These are phyloP conservation scores for Plotosus lineatus DNA, from an alignment of 2,113 vertebrate genomes.

Conservation along the genomic window DNA sequence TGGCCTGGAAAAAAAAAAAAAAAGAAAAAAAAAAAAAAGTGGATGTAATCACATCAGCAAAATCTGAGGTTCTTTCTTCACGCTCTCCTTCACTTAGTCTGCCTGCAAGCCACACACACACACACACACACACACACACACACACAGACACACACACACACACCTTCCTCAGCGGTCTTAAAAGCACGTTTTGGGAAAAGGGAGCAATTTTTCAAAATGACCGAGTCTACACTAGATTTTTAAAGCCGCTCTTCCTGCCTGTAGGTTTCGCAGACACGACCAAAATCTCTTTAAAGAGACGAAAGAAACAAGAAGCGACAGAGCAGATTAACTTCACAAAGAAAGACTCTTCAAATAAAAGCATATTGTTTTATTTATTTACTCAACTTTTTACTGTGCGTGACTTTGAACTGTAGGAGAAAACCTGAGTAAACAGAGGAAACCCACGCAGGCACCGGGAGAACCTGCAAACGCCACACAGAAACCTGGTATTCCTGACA, in stretches of 20 bases:
- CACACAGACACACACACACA: conserved; percentile 14
- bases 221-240: conserved; percentile 41
- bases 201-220: conserved; percentile 31
- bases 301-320: conserved; percentile 21
- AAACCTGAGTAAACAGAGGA: no score
- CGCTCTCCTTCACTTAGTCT: conserved; percentile 49
- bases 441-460: no score
- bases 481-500: no score
- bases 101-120: conserved; percentile 26
- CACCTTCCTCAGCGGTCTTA: conserved; percentile 34
- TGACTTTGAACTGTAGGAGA: no score
- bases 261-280: conserved; percentile 46
- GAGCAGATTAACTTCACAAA: conserved; percentile 18
- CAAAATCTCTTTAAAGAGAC: conserved; percentile 23
- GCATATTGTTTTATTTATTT: no score
- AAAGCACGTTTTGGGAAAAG: conserved; percentile 39
- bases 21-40: no score
- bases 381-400: no score
- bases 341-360: no score
- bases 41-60: conserved; percentile 59
- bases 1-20: no score
- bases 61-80: conserved; percentile 50
- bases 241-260: conserved; percentile 39
- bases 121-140: conserved; percentile 13
- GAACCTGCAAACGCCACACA: no score